These are phyloP conservation scores for Greenwoodochromis staneri DNA, from an alignment of 2,113 vertebrate species.

Conservation along the genomic window DNA sequence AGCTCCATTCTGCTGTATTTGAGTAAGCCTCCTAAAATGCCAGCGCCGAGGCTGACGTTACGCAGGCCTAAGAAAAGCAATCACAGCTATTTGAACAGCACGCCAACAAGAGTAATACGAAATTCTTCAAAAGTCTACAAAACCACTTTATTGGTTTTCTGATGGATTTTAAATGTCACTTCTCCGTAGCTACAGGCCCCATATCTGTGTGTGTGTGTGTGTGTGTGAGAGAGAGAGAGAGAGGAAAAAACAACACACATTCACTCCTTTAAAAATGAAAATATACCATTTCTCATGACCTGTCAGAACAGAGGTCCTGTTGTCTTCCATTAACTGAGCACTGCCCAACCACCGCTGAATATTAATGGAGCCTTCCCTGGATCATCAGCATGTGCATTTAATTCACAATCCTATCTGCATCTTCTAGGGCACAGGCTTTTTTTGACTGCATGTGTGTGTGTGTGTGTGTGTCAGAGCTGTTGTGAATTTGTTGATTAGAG, in stretches of 20 bases:
- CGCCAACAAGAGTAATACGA: neutral
- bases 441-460: neutral
- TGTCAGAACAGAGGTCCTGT: conserved; percentile 76
- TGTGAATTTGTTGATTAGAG: conserved; percentile 32
- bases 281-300: conserved; percentile 61
- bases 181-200: conserved; percentile 7
- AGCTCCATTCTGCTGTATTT: neutral
- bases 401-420: conserved; percentile 62
- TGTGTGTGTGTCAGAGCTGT: neutral
- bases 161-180: conserved; percentile 62
- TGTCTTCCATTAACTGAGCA: conserved; percentile 73
- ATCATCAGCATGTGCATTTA: conserved; percentile 61
- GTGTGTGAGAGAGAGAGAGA: neutral
- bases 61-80: conserved; percentile 14
- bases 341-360: conserved; percentile 68
- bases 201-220: neutral
- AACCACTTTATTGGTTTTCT: conserved; percentile 45
- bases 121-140: conserved; percentile 41
- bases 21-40: conserved; percentile 10
- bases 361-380: conserved; percentile 70
- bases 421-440: conserved; percentile 26
- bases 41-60: neutral
- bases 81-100: conserved; percentile 12
- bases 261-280: conserved; percentile 20
- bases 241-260: neutral